Percentiles rank a stretch among this genome's conserved stretches.
These are phyloP conservation scores for Drosophila pegasa DNA, from an alignment of 2,888 invertebrate species.

Conservation along the genomic window DNA sequence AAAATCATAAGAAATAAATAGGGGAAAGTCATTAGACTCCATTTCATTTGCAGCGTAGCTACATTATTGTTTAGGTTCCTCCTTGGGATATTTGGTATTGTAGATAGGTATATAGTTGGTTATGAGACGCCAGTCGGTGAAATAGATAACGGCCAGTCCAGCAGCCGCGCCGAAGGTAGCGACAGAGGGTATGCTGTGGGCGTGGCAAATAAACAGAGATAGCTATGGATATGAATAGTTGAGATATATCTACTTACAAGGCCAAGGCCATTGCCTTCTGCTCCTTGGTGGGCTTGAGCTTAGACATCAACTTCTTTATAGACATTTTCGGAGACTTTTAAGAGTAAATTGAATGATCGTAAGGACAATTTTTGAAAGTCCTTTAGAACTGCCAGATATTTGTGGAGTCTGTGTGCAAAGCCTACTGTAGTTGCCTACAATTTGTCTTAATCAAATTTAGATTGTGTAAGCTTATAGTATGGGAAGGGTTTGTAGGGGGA, in stretches of 20 bases:
- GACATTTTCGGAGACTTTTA: conserved; percentile 27
- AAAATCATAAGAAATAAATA: conserved; percentile 14
- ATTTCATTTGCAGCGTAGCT: conserved; percentile 6
- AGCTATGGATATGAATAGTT: neutral
- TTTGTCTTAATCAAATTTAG: neutral
- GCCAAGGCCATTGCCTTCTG: conserved; percentile 35
- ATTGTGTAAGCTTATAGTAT: neutral
- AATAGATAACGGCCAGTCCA: conserved; percentile 47
- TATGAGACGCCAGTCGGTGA: conserved; percentile 61
- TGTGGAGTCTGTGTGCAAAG: neutral
- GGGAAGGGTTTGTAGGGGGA: neutral
- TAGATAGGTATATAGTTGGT: conserved; percentile 63
- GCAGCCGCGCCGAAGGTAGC: conserved; percentile 53
- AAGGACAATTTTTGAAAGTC: conserved; percentile 1
- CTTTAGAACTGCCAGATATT: conserved; percentile 17
- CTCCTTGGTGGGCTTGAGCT: conserved; percentile 20
- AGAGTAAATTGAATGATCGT: conserved; percentile 4
- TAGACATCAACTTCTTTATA: conserved; percentile 42
- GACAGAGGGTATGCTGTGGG: conserved; percentile 54
- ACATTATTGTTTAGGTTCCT: conserved; percentile 11
- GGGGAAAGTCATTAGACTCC: neutral
- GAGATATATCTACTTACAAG: conserved; percentile 55
- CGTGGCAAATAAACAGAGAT: conserved; percentile 3
- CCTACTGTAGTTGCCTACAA: conserved; percentile 22
- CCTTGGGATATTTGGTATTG: conserved; percentile 61